These are phyloP conservation scores for Polymixis lichenea DNA, from an alignment of 2,888 invertebrate genomes.

Conservation along the genomic window DNA sequence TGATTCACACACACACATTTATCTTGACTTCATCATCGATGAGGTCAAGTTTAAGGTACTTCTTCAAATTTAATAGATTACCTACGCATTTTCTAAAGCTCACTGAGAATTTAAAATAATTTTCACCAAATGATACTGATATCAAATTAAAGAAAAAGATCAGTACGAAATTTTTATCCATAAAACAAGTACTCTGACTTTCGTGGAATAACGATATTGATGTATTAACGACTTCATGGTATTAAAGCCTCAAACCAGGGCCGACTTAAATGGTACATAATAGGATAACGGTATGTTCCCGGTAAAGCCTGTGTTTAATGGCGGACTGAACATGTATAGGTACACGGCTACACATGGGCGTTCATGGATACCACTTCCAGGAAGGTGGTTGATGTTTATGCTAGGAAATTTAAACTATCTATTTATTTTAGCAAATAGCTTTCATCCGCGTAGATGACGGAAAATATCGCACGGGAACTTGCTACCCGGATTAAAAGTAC, in stretches of 20 bases:
- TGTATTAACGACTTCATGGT: constrained; percentile 12
- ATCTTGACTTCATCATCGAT: not conserved
- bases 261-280: constrained; percentile 3
- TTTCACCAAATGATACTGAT: no score
- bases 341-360: not conserved
- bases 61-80: not conserved
- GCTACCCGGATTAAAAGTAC: not conserved
- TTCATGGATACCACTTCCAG: not conserved
- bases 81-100: not conserved
- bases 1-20: no score
- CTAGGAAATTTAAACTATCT: not conserved
- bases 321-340: not conserved
- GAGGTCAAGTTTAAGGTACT: not conserved
- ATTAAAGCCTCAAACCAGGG: not conserved
- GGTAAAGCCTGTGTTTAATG: not conserved
- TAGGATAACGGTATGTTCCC: constrained; percentile 12
- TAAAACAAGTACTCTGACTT: constrained; percentile 12
- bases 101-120: not conserved
- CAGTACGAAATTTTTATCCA: constrained; percentile 11
- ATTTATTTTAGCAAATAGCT: not conserved
- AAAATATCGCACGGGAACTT: not conserved
- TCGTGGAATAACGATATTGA: constrained; percentile 22
- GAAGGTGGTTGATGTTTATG: not conserved
- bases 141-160: not conserved
- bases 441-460: not conserved